A percentile compares a stretch with the other conserved stretches of the same genome.
Conservation (phyloP, 2,113 vertebrate genomes). For the Eidolon helvum region DNA sequence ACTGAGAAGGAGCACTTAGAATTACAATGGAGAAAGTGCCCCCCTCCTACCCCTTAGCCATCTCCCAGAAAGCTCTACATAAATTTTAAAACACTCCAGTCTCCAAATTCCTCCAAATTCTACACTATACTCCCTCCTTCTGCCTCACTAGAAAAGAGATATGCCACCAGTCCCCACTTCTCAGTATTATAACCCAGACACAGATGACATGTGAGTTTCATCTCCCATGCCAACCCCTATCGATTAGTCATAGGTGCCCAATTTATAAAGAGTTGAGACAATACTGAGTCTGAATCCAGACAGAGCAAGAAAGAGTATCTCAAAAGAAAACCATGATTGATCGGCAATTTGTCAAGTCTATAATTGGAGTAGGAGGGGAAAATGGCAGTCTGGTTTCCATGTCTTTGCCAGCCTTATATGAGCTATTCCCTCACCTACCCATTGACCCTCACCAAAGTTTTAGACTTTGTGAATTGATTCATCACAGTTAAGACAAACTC, state of each 20-base stretch:
- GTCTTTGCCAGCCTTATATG: neutral
- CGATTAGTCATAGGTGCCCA: neutral
- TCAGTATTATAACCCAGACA: neutral
- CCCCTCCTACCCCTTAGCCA: neutral
- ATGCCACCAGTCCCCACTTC: neutral
- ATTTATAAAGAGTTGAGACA: neutral
- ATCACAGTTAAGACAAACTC: slow-evolving; percentile 80
- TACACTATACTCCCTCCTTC: neutral
- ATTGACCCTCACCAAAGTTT: slow-evolving; percentile 74
- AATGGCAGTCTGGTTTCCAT: neutral
- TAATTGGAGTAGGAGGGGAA: neutral
- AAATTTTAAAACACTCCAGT: neutral
- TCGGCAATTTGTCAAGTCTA: neutral
- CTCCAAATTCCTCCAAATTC: neutral
- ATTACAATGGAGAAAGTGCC: neutral
- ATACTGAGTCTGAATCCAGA: neutral
- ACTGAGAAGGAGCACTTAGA: slow-evolving; percentile 42
- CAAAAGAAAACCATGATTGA: neutral
- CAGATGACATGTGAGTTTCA: neutral
- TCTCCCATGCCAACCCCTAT: neutral
- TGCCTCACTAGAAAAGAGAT: neutral
- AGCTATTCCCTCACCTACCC: neutral
- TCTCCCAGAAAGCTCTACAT: neutral
- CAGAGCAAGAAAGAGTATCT: neutral
- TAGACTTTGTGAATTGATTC: slow-evolving; percentile 66